phyloP scores from a whole-genome alignment of 2,888 invertebrate genomes.

The Brachyptera putata region DNA sequence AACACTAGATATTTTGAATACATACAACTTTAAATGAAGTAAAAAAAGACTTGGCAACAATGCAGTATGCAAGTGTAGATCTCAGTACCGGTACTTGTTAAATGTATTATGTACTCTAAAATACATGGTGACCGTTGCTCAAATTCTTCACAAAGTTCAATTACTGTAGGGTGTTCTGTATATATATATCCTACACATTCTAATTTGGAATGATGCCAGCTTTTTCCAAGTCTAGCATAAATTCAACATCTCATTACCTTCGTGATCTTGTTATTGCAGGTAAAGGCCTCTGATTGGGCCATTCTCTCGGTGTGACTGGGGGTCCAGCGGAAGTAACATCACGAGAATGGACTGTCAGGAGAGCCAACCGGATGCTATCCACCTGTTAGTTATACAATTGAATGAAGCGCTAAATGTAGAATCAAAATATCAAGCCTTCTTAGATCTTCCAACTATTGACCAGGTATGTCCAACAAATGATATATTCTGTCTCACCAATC shows the following conservation, averaged over 20 bases:
- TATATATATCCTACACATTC: not conserved
- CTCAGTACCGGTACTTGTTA: too few relatives aligned
- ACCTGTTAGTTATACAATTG: conserved; percentile 44
- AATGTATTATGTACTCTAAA: too few relatives aligned
- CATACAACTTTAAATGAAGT: too few relatives aligned
- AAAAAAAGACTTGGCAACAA: too few relatives aligned
- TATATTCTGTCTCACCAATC: not conserved
- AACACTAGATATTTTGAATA: too few relatives aligned
- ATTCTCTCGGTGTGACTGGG: conserved; percentile 33
- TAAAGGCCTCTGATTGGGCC: conserved; percentile 31
- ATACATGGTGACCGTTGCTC: too few relatives aligned
- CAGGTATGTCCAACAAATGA: too few relatives aligned
- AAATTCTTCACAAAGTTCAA: too few relatives aligned
- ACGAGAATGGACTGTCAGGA: conserved; percentile 31
- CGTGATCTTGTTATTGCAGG: conserved; percentile 20
- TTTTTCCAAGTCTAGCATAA: not conserved
- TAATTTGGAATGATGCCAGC: not conserved
- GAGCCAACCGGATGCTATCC: conserved; percentile 33
- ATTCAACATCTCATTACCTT: too few relatives aligned
- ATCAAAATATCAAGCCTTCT: conserved; percentile 64
- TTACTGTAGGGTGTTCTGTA: too few relatives aligned
- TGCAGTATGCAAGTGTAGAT: too few relatives aligned
- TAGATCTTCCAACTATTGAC: conserved; percentile 59
- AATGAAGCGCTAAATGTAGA: conserved; percentile 66
- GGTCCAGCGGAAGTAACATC: conserved; percentile 31